Base-by-base conservation (phyloP, 1,140 invertebrate species). In the Platorchestia sp. region DNA sequence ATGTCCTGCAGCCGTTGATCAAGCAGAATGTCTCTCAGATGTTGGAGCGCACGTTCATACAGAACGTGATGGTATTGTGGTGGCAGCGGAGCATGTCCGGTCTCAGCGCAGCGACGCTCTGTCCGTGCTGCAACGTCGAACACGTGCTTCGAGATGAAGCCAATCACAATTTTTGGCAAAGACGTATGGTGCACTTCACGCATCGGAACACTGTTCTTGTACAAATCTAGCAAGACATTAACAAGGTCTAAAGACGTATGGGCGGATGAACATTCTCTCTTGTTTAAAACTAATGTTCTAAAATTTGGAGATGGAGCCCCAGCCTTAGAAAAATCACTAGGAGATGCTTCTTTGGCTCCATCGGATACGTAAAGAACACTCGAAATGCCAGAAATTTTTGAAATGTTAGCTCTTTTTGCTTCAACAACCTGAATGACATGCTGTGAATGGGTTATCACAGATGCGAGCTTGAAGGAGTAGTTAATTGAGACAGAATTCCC, bases 371-470 rank as follows among this genome's bases (percentile, higher is more conserved):
- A 93, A 45, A 93, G 91, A 45, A 93, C 44, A 44, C 91, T 93
- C 19, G 91, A 93, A 45, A 93, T 36, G 19, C 91, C 91, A 7
- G 91, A 47, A 45, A 93, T 93, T 44, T 45, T 44, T 44, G 91
- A 45, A 14, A 93, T 47, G 47, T 93, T 93, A 3, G 43, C 22
- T 0, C 6, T 36, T 44, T 41, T 93, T 44, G 91, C 41, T 44
- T 93, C 91, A 40, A 93, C 91, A 93, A 93, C 10, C 45, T 93
- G 91, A 93, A 93, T 47, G 45, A 93, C 45, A 45, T 93, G 91
- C 19, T 93, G 45, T 42, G 91, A n/a, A 47, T 93, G 91, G 40
- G 91, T 93, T 40, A 40, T 47, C 43, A 45, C 10, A 47, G 91
- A 93, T 7, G 45, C 45, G 0, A 93, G 6, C 45, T 47, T 45